Base-by-base conservation (phyloP, 2,113 vertebrate species). In the Tachysurus vachellii region DNA sequence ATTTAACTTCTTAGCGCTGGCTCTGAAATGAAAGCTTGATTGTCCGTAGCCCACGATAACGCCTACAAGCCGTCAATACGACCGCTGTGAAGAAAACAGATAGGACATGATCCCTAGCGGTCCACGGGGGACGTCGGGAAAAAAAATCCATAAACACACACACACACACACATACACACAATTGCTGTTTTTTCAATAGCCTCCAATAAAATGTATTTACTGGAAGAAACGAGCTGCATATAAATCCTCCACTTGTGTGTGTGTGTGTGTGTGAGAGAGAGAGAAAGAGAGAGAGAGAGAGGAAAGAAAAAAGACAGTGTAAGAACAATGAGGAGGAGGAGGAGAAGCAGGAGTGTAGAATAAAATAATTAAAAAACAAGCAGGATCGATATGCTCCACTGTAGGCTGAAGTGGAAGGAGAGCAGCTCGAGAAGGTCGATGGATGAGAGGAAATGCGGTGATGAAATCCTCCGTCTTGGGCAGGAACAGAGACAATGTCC, bases 381-480 rank as follows among this genome's bases (percentile, higher is more conserved):
- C 82, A 76, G 80, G 89, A 92, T 95, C 93, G 87, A 95, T 95
- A 85, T 93, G 93, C 93, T 92, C 90, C 84, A 92, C 92, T 92
- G 92, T 91, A 94, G 92, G 93, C 93, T 93, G 89, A 92, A 91
- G 86, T 92, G 91, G 93, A 93, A 93, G 92, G 92, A 92, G 91
- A 93, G 93, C 91, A 91, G 91, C 91, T 91, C 79, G 85, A 80
- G 91, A 93, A 70, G 93, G 89, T 95, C 94, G 90, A 95, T 95
- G 92, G 87, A 75, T 79, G 88, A 88, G 91, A 93, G 92, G 93
- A 92, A 92, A 92, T 93, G 93, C 91, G 89, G 90, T 91, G 91
- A 93, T 93, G 91, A 92, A 93, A 93, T 94, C 93, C 93, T 93
- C 91, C 86, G 86, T 93, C 94, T 92, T 90, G 89, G 89, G 85